A percentile compares a stretch with the other conserved stretches of the same genome.
Conservation (phyloP, 2,888 invertebrate species). For the Heliconius charithonia region DNA sequence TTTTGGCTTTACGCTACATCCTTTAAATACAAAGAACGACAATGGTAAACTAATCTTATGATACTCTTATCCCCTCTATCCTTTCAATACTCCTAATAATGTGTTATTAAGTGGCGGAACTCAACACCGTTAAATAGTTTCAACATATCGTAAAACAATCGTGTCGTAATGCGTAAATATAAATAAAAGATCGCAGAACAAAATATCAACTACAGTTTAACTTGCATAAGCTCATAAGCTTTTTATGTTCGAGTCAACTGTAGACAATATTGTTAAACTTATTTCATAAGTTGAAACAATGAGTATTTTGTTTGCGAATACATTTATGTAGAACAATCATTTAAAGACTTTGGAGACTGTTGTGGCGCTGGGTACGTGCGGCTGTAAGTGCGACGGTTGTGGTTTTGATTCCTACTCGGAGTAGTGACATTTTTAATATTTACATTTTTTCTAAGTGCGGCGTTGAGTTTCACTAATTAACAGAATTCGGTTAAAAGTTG, state of each 20-base stretch:
- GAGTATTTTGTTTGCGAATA: not conserved
- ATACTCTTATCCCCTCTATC: too few species aligned
- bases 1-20: not conserved
- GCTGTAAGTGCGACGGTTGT: not conserved
- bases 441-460: not conserved
- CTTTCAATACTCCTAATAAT: too few species aligned
- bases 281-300: conserved; percentile 4
- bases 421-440: not conserved
- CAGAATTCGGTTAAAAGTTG: not conserved
- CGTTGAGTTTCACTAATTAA: too few species aligned
- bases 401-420: not conserved
- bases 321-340: not conserved
- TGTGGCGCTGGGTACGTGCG: too few species aligned
- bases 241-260: conserved; percentile 55
- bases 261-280: conserved; percentile 34
- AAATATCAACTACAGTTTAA: conserved; percentile 56
- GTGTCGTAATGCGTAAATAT: not conserved
- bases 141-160: not conserved
- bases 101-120: not conserved
- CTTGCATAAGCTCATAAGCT: conserved; percentile 56
- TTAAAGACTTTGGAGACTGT: too few species aligned
- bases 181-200: conserved; percentile 25
- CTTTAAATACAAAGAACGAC: not conserved
- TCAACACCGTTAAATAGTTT: not conserved
- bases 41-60: too few species aligned